Conservation (phyloP, 2,797 vertebrate genomes). For the Fundulus diaphanus region DNA sequence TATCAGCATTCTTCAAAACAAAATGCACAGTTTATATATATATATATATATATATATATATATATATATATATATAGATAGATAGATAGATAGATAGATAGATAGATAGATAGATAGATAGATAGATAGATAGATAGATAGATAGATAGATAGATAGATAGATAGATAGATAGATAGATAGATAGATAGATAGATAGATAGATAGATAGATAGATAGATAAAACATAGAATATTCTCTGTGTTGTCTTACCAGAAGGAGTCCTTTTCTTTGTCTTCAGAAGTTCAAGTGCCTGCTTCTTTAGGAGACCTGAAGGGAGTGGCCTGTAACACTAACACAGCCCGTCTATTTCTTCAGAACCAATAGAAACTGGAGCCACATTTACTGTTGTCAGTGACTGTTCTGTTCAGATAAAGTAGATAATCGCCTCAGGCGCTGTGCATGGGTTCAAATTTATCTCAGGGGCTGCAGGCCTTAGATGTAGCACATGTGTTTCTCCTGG, state of each 20-base stretch:
- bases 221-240: too few relatives aligned
- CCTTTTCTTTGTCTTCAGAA: constrained; percentile 4
- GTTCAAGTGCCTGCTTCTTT: constrained; percentile 1
- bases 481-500: background rate
- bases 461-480: background rate
- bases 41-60: too few relatives aligned
- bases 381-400: background rate
- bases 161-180: too few relatives aligned
- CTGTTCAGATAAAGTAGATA: constrained; percentile 33
- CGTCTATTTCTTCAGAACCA: constrained; percentile 27
- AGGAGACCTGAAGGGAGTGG: constrained; percentile 46
- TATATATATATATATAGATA: too few relatives aligned
- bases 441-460: background rate
- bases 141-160: too few relatives aligned
- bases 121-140: too few relatives aligned
- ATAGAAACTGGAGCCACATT: constrained; percentile 15
- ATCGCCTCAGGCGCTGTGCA: background rate
- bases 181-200: too few relatives aligned
- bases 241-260: constrained; percentile 22
- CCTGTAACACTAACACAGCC: constrained; percentile 36
- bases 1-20: background rate
- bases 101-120: too few relatives aligned
- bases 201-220: too few relatives aligned
- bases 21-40: background rate
- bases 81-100: too few relatives aligned